Base-by-base conservation (phyloP, 23 tunicate genomes). In the Clavelina lepadiformis region DNA sequence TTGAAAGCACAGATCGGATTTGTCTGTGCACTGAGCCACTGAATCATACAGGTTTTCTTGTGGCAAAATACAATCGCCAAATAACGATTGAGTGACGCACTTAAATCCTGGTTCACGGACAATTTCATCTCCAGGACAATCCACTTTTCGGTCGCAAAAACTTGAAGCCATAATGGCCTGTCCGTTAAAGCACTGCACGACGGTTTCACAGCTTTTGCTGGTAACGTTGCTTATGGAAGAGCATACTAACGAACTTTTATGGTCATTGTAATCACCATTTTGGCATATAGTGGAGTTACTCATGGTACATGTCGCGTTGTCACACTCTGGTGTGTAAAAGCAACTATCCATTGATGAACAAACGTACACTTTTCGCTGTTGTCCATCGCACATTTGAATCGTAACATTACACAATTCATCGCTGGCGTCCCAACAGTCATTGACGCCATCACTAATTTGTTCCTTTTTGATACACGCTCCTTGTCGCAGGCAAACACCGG, bases 11-110 rank as follows among this genome's bases (percentile, higher is more conserved):
- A 68, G 31, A 26, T 68, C 74, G 20, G 74, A 68, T 51, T 35
- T 33, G 63, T 68, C 74, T 26, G 44, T n/a, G 35, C 74, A 68
- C 20, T 68, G 61, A 28, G 74, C 44, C 61, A 51, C 46, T 7
- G 31, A 22, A 33, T 68, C 61, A 29, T 52, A 33, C 8, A 68
- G 64, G 44, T 68, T 68, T 30, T 23, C 8, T 68, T 68, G 74
- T 3, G 74, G 74, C 15, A 68, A 24, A 51, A 68, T 61, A 68
- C 74, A 65, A 44, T 22, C 71, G 30, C 29, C 62, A 3, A 18
- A 15, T 29, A 23, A 26, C 28, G 74, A 6, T 30, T 3, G 19
- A 31, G 29, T 23, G 25, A 46, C 32, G n/a, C 61, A 68, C 35
- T 68, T 52, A 29, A 32, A 51, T 28, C 61, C 56, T 41, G 31